Evolutionary conservation across 2,797 vertebrate species (phyloP).

Genomic region (Pseudochaenichthys georgianus): DNA sequence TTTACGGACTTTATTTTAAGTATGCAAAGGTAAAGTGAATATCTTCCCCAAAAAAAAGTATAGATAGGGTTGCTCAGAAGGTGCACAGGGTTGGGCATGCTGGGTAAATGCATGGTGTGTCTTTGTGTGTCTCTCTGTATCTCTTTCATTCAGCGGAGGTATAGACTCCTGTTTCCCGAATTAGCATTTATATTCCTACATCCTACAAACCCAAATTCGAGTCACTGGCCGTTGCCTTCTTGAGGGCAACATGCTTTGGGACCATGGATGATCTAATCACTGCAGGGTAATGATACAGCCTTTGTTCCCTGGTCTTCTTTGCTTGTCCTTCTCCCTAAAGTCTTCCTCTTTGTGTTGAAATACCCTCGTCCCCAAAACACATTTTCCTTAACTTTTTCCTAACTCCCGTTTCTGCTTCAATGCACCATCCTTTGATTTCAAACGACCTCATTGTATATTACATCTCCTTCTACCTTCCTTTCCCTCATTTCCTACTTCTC

Average conservation of each 20-base stretch:
- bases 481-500: background rate
- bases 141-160: conserved; percentile 46
- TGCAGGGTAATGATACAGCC: conserved; percentile 39
- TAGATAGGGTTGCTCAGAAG: conserved; percentile 22
- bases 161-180: conserved; percentile 39
- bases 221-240: conserved; percentile 18
- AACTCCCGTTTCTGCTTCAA: conserved; percentile 6
- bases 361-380: background rate
- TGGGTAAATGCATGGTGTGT: conserved; percentile 32
- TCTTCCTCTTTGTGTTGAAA: background rate
- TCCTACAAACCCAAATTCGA: conserved; percentile 32
- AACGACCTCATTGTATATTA: background rate
- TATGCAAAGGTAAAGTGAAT: conserved; percentile 52
- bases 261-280: conserved; percentile 43
- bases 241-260: conserved; percentile 8
- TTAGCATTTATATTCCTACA: conserved; percentile 74
- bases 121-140: conserved; percentile 32
- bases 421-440: conserved; percentile 13
- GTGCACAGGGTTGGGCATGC: conserved; percentile 4
- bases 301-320: conserved; percentile 36
- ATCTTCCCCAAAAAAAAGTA: conserved; percentile 46
- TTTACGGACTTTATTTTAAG: conserved; percentile 6
- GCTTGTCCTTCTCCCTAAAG: background rate
- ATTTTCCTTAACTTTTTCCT: background rate
- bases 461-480: background rate